These are phyloP conservation scores for Gouania willdenowi DNA, from an alignment of 2,797 vertebrate species.

Conservation along the genomic window DNA sequence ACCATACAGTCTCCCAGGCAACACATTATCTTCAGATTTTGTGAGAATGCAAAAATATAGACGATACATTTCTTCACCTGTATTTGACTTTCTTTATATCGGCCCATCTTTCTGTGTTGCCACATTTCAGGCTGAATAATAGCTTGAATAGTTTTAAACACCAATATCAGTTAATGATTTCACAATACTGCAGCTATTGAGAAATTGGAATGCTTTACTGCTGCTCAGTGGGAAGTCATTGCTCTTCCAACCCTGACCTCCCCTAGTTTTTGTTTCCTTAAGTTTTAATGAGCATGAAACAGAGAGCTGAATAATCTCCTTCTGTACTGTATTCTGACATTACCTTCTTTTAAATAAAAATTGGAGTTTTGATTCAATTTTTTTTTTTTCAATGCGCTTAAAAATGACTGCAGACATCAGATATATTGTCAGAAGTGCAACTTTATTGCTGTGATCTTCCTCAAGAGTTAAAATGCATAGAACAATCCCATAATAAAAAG, in stretches of 20 bases:
- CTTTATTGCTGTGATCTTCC: too few species aligned
- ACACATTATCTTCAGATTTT: conserved; percentile 6
- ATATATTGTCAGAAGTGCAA: too few species aligned
- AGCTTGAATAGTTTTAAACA: conserved; percentile 7
- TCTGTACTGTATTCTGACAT: too few species aligned
- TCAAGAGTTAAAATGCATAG: too few species aligned
- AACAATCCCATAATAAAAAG: too few species aligned
- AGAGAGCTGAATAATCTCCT: too few species aligned
- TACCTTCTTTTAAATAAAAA: too few species aligned
- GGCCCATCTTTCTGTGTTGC: neutral
- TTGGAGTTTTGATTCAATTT: too few species aligned
- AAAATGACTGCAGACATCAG: too few species aligned
- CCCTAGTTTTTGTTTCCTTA: conserved; percentile 1
- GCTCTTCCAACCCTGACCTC: too few species aligned
- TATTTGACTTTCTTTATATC: conserved; percentile 3
- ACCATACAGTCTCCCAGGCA: neutral
- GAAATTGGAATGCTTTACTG: conserved; percentile 8
- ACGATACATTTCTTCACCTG: conserved; percentile 1
- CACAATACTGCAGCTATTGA: conserved; percentile 29
- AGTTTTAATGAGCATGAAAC: neutral
- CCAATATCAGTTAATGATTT: conserved; percentile 30
- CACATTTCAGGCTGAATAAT: conserved; percentile 4
- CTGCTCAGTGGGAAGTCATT: conserved; percentile 6
- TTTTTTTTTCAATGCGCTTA: too few species aligned
- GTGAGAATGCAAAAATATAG: conserved; percentile 17